Evolutionary conservation across 2,113 vertebrate genomes (phyloP).

Genomic region (Poecile atricapillus): DNA sequence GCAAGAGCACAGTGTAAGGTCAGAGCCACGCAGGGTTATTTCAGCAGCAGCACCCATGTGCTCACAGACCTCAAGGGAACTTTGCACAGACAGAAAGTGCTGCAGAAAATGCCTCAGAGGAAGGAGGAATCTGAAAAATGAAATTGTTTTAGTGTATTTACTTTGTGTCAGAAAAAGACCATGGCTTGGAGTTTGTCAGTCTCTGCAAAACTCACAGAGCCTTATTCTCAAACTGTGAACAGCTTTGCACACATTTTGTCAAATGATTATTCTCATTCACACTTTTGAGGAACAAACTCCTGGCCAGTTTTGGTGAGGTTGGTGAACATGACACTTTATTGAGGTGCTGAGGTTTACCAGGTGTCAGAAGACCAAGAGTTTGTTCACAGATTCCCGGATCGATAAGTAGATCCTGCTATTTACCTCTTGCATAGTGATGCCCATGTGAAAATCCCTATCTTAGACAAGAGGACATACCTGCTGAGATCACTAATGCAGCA

Average conservation of each 20-base stretch:
- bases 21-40: neutral
- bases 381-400: neutral
- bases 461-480: neutral
- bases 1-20: rapidly evolving
- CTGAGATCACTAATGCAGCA: neutral
- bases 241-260: rapidly evolving
- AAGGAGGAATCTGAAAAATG: neutral
- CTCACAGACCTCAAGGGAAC: rapidly evolving
- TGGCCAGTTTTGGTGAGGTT: neutral
- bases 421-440: neutral
- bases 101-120: neutral
- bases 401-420: neutral
- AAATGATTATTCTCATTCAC: neutral
- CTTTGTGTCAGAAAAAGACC: neutral
- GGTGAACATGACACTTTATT: neutral
- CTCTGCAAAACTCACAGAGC: neutral
- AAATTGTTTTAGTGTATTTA: neutral
- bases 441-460: rapidly evolving
- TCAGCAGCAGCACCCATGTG: neutral
- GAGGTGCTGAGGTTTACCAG: neutral
- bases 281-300: neutral
- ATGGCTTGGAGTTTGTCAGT: neutral
- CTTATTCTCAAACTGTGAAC: neutral
- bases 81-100: neutral
- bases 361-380: neutral